These are phyloP conservation scores for Drosophila kikkawai DNA, from an alignment of 1,140 invertebrate genomes.

Conservation along the genomic window DNA sequence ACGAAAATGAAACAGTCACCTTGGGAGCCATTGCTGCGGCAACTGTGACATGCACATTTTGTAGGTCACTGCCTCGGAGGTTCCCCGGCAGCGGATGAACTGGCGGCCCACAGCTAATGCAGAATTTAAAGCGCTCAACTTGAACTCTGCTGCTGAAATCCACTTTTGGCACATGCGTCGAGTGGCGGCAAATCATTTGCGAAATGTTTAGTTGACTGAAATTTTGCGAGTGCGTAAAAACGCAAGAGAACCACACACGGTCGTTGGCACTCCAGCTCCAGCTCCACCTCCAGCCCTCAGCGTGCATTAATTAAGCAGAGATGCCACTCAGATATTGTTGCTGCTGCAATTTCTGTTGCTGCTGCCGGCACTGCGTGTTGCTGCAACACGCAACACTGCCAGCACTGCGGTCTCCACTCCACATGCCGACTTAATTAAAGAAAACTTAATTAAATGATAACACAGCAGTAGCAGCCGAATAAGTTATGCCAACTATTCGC, in stretches of 20 bases:
- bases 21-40: conserved; percentile 76
- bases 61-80: conserved; percentile 61
- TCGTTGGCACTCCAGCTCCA: not conserved
- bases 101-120: conserved; percentile 41
- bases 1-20: conserved; percentile 80
- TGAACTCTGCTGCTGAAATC: conserved; percentile 31
- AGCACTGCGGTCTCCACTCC: conserved; percentile 48
- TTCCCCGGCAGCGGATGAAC: conserved; percentile 8
- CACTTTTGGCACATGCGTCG: conserved; percentile 29
- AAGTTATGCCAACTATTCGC: conserved; percentile 70
- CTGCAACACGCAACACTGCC: conserved; percentile 56
- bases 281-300: not conserved
- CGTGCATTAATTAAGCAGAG: conserved; percentile 70
- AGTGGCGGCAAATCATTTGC: conserved; percentile 41
- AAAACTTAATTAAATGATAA: conserved; percentile 83
- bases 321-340: conserved; percentile 54
- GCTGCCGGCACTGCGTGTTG: conserved; percentile 48
- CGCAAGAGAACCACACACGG: conserved; percentile 22
- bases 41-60: conserved; percentile 73
- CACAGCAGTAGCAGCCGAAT: conserved; percentile 64
- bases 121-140: conserved; percentile 52
- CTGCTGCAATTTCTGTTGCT: conserved; percentile 9
- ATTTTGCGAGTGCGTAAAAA: conserved; percentile 40
- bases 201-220: conserved; percentile 36
- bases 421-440: conserved; percentile 77